Conservation (phyloP, 35 echinoderm and acorn worm species). For the Anneissia japonica region DNA sequence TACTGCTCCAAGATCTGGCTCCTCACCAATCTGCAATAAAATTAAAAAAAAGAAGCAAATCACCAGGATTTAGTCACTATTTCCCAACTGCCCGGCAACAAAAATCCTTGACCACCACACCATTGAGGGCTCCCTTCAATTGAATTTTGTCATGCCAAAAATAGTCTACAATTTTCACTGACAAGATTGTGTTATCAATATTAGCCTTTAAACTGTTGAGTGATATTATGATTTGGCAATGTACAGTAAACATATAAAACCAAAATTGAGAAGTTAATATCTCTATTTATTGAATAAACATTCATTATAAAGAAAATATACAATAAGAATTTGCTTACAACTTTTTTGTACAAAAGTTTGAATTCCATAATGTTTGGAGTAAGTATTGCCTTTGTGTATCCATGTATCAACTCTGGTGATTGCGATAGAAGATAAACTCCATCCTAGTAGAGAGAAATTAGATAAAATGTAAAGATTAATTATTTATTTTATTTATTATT, state of each 20-base stretch:
- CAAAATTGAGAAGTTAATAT: too few relatives aligned
- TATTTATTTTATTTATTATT: not conserved
- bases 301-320: not conserved
- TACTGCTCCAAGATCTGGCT: constrained; percentile 22
- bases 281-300: too few relatives aligned
- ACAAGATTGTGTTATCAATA: too few relatives aligned
- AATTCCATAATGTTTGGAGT: constrained; percentile 96
- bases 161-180: too few relatives aligned
- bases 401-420: constrained; percentile 49
- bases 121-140: too few relatives aligned
- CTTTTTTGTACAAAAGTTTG: constrained; percentile 80
- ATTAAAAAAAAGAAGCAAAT: not conserved
- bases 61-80: not conserved
- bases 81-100: too few relatives aligned
- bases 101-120: too few relatives aligned
- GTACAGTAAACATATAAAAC: too few relatives aligned
- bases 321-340: constrained; percentile 50
- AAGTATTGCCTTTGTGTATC: constrained; percentile 75
- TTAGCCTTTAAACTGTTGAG: too few relatives aligned
- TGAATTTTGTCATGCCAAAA: too few relatives aligned
- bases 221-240: too few relatives aligned
- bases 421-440: constrained; percentile 68
- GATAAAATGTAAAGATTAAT: not conserved
- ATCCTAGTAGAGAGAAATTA: constrained; percentile 53
- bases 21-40: constrained; percentile 45